Base-by-base conservation (phyloP, 2,113 vertebrate species). In the Trogon surrucura region DNA sequence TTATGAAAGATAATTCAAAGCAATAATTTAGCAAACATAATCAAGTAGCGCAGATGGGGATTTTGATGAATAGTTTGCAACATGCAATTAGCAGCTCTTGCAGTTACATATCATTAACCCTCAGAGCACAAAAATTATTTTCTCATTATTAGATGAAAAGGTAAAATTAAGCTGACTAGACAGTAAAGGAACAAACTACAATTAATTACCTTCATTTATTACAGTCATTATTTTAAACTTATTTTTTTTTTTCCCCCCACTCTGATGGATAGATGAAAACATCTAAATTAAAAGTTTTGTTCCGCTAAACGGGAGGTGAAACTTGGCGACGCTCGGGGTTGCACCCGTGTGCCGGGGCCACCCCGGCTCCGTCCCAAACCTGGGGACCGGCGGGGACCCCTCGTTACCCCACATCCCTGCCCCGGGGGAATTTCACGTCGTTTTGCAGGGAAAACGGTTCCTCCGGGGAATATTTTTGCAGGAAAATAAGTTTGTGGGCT, bases 51-150 rank as follows among this genome's bases (percentile, higher is more conserved):
- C 99, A 99, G 99, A 99, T 99, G 99, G 98, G 99, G 98, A 98
- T 98, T 99, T 99, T 99, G 99, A 99, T 99, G 99, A 99, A 99
- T 99, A 99, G 99, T 99, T 99, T 98, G 99, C 98, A 99, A 99
- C 98, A 98, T 99, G 98, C 99, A 99, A 99, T 99, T 99, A 99
- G 99, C 98, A 98, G 98, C 98, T 99, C 98, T 98, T 98, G 98
- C 98, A 98, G 99, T 99, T 99, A 99, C 99, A 99, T 99, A 98
- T 99, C 99, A 99, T 99, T 99, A 99, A 99, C 99, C 99, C 99
- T 99, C 99, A 98, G 96, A 98, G 99, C 99, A 98, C 98, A 98
- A 99, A 99, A 99, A 99, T 99, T 99, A 99, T 99, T 99, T 98
- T 98, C 99, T 99, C 99, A 99, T 99, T 99, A 99, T 99, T 98